Conservation (phyloP, 2,888 invertebrate genomes). For the Acleris emargana region DNA sequence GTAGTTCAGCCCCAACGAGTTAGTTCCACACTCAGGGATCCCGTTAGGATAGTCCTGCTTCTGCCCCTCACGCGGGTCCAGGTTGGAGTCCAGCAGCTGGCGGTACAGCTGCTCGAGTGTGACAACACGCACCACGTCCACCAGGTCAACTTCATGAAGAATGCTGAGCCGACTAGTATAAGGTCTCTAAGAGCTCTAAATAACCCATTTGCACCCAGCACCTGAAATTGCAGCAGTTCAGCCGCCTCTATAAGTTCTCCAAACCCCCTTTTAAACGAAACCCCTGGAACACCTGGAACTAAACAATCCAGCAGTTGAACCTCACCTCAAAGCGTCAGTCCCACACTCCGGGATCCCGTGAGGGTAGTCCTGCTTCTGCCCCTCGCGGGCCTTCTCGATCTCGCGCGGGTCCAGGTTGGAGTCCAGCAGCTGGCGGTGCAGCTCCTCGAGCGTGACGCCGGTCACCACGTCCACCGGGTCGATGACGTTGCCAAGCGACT, state of each 20-base stretch:
- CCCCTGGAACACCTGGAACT: slow-evolving; percentile 69
- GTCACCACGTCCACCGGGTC: slow-evolving; percentile 98
- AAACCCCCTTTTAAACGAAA: slow-evolving; percentile 55
- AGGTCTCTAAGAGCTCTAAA: no score
- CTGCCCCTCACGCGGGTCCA: no score
- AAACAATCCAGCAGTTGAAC: slow-evolving; percentile 11
- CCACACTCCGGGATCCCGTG: slow-evolving; percentile 99
- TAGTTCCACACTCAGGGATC: no score
- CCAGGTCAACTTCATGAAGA: no score
- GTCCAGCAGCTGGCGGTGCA: slow-evolving; percentile 88
- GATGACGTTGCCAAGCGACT: slow-evolving; percentile 98
- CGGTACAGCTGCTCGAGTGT: no score
- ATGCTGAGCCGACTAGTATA: no score
- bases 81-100: no score
- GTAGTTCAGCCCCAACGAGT: no score
- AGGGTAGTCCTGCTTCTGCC: slow-evolving; percentile 91
- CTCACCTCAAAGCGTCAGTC: slow-evolving; percentile 95
- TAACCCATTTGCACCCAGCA: no score
- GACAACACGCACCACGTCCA: no score
- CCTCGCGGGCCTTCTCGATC: slow-evolving; percentile 88
- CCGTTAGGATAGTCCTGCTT: no score
- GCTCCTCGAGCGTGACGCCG: slow-evolving; percentile 91
- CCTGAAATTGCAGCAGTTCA: background rate
- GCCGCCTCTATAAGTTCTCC: background rate
- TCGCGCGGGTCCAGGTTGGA: slow-evolving; percentile 95